Conservation (phyloP, 2,113 vertebrate genomes). For the Donacobius atricapilla region DNA sequence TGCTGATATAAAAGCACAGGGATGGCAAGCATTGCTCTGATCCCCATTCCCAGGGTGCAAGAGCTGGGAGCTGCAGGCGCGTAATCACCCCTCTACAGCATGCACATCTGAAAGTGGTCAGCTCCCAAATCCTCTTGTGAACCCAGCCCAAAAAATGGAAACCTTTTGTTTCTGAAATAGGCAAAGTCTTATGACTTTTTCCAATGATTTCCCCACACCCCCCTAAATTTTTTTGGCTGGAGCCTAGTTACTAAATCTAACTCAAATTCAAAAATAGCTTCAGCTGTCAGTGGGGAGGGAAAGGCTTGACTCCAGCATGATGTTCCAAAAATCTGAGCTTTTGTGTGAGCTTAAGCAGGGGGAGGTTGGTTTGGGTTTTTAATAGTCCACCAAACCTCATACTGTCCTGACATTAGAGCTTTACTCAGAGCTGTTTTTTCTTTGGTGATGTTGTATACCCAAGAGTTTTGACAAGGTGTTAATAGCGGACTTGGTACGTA, state of each 20-base stretch:
- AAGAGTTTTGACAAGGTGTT: conserved; percentile 2
- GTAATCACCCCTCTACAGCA: not conserved
- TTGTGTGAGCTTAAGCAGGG: conserved; percentile 2
- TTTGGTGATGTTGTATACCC: not conserved
- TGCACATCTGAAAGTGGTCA: conserved; percentile 28
- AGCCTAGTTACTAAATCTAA: conserved; percentile 13
- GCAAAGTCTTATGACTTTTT: not conserved
- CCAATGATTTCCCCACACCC: not conserved
- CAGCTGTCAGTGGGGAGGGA: not conserved
- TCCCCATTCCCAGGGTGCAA: rapidly evolving
- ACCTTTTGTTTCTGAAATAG: conserved; percentile 41
- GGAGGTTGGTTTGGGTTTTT: not conserved
- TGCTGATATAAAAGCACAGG: not conserved
- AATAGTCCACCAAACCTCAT: conserved; percentile 17
- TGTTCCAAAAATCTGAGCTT: conserved; percentile 32
- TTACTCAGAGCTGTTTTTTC: conserved; percentile 9
- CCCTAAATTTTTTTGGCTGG: not conserved
- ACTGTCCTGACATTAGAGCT: not conserved
- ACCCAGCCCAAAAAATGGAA: conserved; percentile 3
- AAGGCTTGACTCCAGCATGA: not conserved
- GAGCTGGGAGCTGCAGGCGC: not conserved
- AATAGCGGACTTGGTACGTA: not conserved
- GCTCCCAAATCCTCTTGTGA: conserved; percentile 14
- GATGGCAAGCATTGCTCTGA: not conserved
- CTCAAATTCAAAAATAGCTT: conserved; percentile 42